Conservation (phyloP, 2,797 vertebrate species). For the Melanotaenia pygmaea region DNA sequence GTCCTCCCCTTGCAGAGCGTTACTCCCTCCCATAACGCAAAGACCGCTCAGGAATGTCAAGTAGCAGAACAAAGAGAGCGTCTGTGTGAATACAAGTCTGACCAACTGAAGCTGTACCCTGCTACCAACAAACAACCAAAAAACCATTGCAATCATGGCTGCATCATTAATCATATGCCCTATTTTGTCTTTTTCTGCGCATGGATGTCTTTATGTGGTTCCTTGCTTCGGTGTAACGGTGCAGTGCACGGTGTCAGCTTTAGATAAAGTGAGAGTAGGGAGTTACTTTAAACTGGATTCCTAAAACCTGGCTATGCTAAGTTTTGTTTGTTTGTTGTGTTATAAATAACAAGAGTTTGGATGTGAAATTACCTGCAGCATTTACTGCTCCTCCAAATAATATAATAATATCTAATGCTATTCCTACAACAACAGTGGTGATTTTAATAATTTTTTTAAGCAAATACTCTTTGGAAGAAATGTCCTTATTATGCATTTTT, state of each 20-base stretch:
- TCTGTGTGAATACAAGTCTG: not conserved
- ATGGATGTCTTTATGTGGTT: not conserved
- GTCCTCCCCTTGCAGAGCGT: not conserved
- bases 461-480: too few species aligned
- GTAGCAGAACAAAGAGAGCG: not conserved
- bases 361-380: not conserved
- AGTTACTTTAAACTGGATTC: not conserved
- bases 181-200: not conserved
- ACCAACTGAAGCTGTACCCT: not conserved
- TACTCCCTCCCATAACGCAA: not conserved
- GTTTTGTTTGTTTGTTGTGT: not conserved
- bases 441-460: too few species aligned
- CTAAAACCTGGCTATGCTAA: too few species aligned
- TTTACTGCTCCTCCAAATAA: not conserved
- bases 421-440: too few species aligned
- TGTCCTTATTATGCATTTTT: too few species aligned
- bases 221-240: not conserved
- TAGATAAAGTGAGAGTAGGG: not conserved
- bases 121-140: not conserved
- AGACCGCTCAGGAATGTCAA: not conserved
- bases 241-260: not conserved
- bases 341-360: not conserved
- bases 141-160: too few species aligned
- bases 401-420: too few species aligned
- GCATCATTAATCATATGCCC: not conserved